Evolutionary conservation across 2,888 invertebrate species (phyloP), one percentile per base, ranked within the genome.

Genomic region (Saturnia pavonia): DNA sequence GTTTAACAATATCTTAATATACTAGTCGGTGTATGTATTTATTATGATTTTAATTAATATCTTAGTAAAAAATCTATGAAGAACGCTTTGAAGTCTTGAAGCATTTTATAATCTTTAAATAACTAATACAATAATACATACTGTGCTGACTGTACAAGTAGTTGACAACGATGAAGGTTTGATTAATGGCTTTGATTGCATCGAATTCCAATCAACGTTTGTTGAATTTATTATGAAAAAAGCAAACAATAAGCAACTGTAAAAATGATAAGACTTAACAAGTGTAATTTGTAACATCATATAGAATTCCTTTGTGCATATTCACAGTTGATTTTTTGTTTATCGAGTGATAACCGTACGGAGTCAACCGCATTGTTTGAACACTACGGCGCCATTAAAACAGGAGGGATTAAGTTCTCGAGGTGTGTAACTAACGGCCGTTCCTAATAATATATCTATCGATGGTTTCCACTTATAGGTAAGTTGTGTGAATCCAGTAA

Each of bases 301-400:
- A 65, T 65, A 65, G 40, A 40, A 65, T 65, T 65, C 65, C 65
- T 3, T 65, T 65, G 65, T 40, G 40, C 19, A 40, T 8, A 65
- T 40, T 19, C 65, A 40, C 7, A 34, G 65, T n/a, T 65, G 40
- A 65, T 65, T 65, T 63, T 65, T 65, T 65, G 40, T 40, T 65
- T 65, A 40, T 65, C 65, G n/a, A 40, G 9, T n/a, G 34, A 65
- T 65, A 65, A 65, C 16, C 65, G 34, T 6, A 19, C 40, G 22
- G 1, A 54, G 48, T 6, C 16, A 3, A 16, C 16, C n/a, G n/a
- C n/a, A 65, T 40, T 65, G 40, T 65, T 40, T 65, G 40, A 40
- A 34, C 2, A n/a, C 19, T 9, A 19, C 22, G 63, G 34, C 63
- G 63, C 63, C 63, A 22, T 60, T 8, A 1, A 51, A n/a, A 9